phyloP scores from a whole-genome alignment of 2,888 invertebrate species.

The Zootermopsis nevadensis region DNA sequence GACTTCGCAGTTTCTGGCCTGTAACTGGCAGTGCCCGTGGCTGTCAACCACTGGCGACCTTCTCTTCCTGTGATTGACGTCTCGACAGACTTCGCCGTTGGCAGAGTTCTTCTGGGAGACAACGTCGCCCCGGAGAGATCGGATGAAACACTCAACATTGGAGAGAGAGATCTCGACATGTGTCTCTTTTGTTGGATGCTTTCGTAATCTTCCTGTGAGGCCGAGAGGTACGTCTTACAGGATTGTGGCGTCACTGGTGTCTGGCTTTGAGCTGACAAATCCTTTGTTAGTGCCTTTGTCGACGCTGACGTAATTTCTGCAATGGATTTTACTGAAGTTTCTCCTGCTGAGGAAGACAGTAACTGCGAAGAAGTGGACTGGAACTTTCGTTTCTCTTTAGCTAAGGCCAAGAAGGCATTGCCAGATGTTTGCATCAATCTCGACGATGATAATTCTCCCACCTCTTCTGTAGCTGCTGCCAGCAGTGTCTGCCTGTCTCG shows the following conservation, averaged over 20 bases:
- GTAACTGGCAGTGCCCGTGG: slow-evolving; percentile 16
- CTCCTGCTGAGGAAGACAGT: neutral
- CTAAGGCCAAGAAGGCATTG: neutral
- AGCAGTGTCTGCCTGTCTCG: neutral
- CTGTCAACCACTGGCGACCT: slow-evolving; percentile 50
- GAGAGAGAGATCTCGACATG: slow-evolving; percentile 32
- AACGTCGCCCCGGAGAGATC: neutral
- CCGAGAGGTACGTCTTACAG: slow-evolving; percentile 17
- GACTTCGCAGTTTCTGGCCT: slow-evolving; percentile 60
- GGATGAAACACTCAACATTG: slow-evolving; percentile 17
- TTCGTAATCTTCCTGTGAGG: slow-evolving; percentile 16
- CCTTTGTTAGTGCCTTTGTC: neutral
- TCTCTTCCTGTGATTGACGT: slow-evolving; percentile 25
- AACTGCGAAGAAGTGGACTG: neutral
- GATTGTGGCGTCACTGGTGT: neutral
- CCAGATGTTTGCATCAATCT: neutral
- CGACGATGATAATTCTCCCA: neutral
- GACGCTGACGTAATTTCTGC: neutral
- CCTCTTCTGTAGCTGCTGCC: neutral
- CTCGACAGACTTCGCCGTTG: slow-evolving; percentile 17
- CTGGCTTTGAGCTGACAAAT: neutral
- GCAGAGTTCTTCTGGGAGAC: slow-evolving; percentile 25
- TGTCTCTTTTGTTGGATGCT: neutral
- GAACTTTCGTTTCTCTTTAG: neutral
- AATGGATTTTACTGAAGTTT: neutral